Evolutionary conservation across 2,113 vertebrate genomes (phyloP).

Genomic region (Nettapus auritus): DNA sequence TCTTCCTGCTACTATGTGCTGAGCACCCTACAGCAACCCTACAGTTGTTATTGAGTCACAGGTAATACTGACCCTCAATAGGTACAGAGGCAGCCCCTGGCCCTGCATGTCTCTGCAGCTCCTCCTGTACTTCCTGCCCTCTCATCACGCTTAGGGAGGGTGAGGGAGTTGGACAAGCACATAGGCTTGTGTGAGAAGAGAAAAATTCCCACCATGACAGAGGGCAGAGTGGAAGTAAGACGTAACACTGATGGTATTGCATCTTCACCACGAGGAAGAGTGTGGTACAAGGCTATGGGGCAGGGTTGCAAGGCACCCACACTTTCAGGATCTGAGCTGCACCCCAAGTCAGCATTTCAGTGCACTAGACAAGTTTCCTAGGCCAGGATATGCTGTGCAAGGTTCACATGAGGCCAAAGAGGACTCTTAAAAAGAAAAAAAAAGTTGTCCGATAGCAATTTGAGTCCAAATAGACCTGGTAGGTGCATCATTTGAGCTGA

Average conservation of each 20-base stretch:
- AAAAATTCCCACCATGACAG: neutral
- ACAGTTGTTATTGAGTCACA: neutral
- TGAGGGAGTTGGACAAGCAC: neutral
- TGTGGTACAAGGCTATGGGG: neutral
- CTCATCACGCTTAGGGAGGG: fast-evolving
- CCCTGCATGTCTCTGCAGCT: neutral
- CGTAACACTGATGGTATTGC: neutral
- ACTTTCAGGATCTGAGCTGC: neutral
- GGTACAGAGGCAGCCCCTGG: neutral
- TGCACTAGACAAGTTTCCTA: neutral
- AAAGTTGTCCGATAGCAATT: neutral
- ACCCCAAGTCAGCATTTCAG: neutral
- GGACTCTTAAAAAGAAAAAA: neutral
- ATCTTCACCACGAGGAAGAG: neutral
- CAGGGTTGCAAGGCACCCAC: neutral
- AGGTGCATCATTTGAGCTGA: neutral
- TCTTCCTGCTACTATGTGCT: neutral
- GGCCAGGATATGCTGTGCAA: neutral
- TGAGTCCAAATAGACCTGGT: neutral
- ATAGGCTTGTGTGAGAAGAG: neutral
- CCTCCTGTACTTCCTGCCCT: neutral
- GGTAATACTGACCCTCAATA: fast-evolving
- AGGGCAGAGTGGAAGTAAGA: neutral
- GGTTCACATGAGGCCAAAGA: no score
- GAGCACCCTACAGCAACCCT: neutral